Evolutionary conservation across 2,113 vertebrate species (phyloP).

Genomic region (Cryptomyrus ogoouensis): DNA sequence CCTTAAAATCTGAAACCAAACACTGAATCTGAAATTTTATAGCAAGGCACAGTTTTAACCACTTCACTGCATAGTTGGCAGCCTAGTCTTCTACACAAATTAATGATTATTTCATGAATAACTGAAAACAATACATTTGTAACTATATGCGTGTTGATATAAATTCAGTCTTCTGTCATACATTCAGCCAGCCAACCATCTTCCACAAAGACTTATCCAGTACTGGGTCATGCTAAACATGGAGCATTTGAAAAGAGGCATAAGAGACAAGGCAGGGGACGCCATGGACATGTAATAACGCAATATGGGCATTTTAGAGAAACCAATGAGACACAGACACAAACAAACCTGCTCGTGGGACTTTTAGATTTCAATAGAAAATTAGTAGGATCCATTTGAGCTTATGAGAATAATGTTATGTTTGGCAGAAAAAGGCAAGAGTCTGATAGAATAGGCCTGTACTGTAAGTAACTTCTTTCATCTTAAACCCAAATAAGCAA

Average conservation of each 20-base stretch:
- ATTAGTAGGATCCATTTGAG: neutral
- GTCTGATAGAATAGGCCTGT: neutral
- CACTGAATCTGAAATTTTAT: neutral
- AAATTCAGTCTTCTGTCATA: neutral
- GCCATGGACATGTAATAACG: neutral
- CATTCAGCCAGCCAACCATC: neutral
- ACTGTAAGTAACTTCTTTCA: constrained; percentile 13
- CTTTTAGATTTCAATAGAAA: neutral
- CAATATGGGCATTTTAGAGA: neutral
- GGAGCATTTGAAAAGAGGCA: neutral
- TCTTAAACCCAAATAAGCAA: neutral
- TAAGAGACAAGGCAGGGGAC: neutral
- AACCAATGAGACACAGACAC: neutral
- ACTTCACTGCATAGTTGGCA: neutral
- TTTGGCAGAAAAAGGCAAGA: neutral
- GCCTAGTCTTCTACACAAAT: neutral
- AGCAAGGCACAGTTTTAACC: neutral
- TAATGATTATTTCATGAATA: neutral
- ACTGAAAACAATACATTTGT: neutral
- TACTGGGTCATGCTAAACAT: neutral
- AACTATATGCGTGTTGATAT: neutral
- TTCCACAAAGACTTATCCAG: neutral
- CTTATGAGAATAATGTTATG: neutral
- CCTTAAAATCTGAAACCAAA: neutral
- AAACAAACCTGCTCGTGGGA: neutral